phyloP scores from a whole-genome alignment of 2,888 invertebrate species.

The Serripes groenlandicus region DNA sequence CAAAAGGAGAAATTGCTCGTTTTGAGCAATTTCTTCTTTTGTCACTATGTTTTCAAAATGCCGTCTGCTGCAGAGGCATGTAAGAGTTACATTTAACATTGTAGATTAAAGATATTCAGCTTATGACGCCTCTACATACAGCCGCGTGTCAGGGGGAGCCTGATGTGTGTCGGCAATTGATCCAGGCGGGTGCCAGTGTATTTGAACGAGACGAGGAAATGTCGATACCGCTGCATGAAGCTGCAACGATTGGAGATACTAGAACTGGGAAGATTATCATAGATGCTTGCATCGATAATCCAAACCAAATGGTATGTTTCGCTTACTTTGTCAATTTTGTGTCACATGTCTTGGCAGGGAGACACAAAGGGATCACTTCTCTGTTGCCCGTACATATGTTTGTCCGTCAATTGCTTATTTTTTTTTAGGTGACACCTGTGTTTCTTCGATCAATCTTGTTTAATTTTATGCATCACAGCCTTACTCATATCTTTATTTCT shows the following conservation, averaged over 20 bases:
- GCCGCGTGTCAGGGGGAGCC: conserved; percentile 53
- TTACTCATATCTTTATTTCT: no score
- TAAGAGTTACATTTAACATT: not conserved
- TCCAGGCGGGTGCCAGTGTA: conserved; percentile 52
- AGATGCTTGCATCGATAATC: conserved; percentile 33
- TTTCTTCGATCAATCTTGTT: no score
- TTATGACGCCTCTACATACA: conserved; percentile 64
- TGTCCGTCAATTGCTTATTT: not conserved
- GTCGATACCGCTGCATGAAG: conserved; percentile 61
- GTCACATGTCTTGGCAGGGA: no score
- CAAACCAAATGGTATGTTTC: not conserved
- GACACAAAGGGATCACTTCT: not conserved
- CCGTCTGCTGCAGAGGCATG: no score
- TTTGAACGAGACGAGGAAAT: conserved; percentile 51
- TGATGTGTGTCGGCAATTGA: conserved; percentile 53
- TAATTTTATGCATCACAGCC: no score
- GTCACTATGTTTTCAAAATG: no score
- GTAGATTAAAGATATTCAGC: conserved; percentile 58
- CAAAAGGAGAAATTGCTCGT: no score
- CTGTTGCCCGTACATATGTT: not conserved
- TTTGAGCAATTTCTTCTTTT: not conserved
- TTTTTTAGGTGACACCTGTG: no score
- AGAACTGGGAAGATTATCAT: conserved; percentile 56
- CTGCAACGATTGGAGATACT: conserved; percentile 51
- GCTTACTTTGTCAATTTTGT: not conserved